These are phyloP conservation scores for Sebastes nivosus DNA, from an alignment of 2,797 vertebrate species.

Conservation along the genomic window DNA sequence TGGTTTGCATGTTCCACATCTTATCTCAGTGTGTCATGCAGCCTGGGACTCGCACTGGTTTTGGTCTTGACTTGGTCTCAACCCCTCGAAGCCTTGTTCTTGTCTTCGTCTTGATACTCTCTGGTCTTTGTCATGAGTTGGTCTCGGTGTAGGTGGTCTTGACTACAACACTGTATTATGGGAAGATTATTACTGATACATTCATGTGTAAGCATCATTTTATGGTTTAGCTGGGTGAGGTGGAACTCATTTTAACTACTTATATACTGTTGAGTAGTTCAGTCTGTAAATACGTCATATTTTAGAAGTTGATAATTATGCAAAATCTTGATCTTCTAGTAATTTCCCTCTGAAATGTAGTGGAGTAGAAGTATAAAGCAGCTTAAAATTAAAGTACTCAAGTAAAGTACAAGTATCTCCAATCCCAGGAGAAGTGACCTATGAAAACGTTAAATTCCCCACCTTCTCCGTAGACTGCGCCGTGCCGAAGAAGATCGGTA, in stretches of 20 bases:
- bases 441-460: conserved; percentile 9
- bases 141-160: too few relatives aligned
- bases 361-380: background rate
- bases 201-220: background rate
- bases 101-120: accelerated
- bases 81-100: too few relatives aligned
- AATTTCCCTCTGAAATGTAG: background rate
- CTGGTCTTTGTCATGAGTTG: too few relatives aligned
- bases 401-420: background rate
- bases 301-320: background rate
- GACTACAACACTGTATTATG: background rate
- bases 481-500: conserved; percentile 98
- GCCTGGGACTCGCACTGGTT: too few relatives aligned
- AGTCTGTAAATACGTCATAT: background rate
- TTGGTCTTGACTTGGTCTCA: too few relatives aligned
- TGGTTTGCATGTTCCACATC: too few relatives aligned
- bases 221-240: background rate
- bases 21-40: too few relatives aligned
- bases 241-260: background rate
- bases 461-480: conserved; percentile 97
- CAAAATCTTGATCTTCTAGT: background rate
- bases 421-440: background rate
- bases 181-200: background rate
- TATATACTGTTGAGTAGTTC: background rate
- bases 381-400: background rate